phyloP scores from a whole-genome alignment of 1,140 invertebrate genomes.

The Idris sp. region DNA sequence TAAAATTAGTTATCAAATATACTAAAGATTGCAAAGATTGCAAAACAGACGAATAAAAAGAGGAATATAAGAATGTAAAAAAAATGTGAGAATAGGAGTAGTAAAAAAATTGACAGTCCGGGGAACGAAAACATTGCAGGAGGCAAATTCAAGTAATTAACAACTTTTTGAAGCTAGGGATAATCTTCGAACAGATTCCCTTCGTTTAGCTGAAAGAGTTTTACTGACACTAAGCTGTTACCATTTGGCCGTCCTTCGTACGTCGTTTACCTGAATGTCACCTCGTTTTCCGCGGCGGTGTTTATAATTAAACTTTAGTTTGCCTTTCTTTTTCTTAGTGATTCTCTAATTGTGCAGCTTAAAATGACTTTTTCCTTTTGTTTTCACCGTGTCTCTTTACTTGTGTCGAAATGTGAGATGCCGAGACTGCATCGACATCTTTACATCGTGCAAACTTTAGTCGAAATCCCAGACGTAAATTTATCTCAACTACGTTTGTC shows the following conservation, averaged over 20 bases:
- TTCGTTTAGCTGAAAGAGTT: slow-evolving; percentile 79
- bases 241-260: slow-evolving; percentile 74
- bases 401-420: slow-evolving; percentile 20
- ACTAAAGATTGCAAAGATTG: slow-evolving; percentile 29
- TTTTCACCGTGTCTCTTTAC: background rate
- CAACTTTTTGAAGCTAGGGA: slow-evolving; percentile 79
- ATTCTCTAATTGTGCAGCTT: slow-evolving; percentile 76
- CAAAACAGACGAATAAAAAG: slow-evolving; percentile 26
- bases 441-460: slow-evolving; percentile 60
- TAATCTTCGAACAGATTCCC: slow-evolving; percentile 78
- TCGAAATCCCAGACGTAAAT: slow-evolving; percentile 54
- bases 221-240: slow-evolving; percentile 76
- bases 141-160: slow-evolving; percentile 78
- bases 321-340: slow-evolving; percentile 68
- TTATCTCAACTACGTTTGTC: slow-evolving; percentile 53
- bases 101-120: slow-evolving; percentile 30
- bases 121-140: slow-evolving; percentile 61
- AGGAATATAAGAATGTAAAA: slow-evolving; percentile 38
- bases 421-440: slow-evolving; percentile 49
- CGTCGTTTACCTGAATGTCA: slow-evolving; percentile 66
- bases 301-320: slow-evolving; percentile 77
- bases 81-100: slow-evolving; percentile 51
- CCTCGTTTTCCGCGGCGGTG: slow-evolving; percentile 65
- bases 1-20: slow-evolving; percentile 33
- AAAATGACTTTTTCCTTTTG: slow-evolving; percentile 27